These are phyloP conservation scores for Amiota minor DNA, from an alignment of 2,888 invertebrate genomes.

Conservation along the genomic window DNA sequence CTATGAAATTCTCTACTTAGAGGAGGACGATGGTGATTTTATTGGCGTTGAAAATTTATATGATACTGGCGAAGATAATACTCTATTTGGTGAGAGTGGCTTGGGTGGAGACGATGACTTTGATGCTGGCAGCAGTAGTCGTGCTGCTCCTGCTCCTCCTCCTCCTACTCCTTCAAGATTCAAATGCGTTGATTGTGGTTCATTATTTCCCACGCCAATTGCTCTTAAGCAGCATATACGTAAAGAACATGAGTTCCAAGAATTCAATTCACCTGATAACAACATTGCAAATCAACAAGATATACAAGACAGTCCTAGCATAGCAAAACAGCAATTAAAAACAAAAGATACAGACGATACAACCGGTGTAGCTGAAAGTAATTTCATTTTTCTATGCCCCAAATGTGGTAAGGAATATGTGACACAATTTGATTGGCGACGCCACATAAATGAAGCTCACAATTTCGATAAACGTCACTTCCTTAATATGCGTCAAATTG, in stretches of 20 bases:
- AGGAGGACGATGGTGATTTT: constrained; percentile 61
- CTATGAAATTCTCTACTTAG: constrained; percentile 66
- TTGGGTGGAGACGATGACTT: constrained; percentile 52
- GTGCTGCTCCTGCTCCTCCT: constrained; percentile 4
- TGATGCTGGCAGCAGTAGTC: constrained; percentile 14
- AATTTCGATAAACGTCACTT: constrained; percentile 66
- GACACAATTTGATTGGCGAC: constrained; percentile 66
- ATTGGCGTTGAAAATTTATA: constrained; percentile 38
- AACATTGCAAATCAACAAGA: constrained; percentile 39
- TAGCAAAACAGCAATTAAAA: not conserved
- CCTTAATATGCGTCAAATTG: constrained; percentile 63
- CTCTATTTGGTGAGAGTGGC: not conserved
- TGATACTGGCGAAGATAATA: constrained; percentile 49
- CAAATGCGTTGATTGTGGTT: constrained; percentile 63
- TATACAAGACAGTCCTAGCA: constrained; percentile 35
- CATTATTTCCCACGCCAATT: constrained; percentile 53
- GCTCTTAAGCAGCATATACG: constrained; percentile 59
- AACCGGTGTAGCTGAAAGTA: constrained; percentile 40
- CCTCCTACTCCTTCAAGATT: constrained; percentile 38
- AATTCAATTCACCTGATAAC: constrained; percentile 41
- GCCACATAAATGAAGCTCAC: constrained; percentile 66
- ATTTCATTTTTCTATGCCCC: constrained; percentile 66
- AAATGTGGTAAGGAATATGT: constrained; percentile 65
- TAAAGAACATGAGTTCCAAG: constrained; percentile 61
- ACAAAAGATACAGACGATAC: constrained; percentile 11